Conservation (phyloP, 2,888 invertebrate species). For the Priocnemis perturbator region DNA sequence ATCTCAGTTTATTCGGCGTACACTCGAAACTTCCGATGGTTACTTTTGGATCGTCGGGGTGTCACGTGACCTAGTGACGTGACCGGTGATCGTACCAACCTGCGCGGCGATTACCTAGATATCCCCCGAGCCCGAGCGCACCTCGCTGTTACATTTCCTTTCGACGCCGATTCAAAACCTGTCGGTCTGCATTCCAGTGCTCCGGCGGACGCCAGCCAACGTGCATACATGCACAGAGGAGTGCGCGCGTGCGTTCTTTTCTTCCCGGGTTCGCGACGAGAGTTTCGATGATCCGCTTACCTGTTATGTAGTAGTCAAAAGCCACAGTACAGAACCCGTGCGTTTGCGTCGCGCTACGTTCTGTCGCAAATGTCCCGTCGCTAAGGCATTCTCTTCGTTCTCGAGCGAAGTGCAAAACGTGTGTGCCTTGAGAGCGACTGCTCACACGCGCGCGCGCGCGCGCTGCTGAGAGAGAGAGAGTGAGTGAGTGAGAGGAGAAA, state of each 20-base stretch:
- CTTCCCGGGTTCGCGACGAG: not conserved
- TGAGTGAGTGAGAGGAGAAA: no score
- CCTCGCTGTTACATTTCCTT: slow-evolving; percentile 53
- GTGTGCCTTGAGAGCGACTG: no score
- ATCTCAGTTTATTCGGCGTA: no score
- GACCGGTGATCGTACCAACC: slow-evolving; percentile 33
- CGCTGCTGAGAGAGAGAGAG: no score
- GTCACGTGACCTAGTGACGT: slow-evolving; percentile 32
- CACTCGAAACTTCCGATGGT: no score
- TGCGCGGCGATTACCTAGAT: slow-evolving; percentile 34
- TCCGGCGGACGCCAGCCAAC: slow-evolving; percentile 69
- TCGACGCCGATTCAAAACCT: slow-evolving; percentile 69
- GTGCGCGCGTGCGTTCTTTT: not conserved
- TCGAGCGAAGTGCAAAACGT: no score
- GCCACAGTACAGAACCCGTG: no score
- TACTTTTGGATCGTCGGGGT: no score
- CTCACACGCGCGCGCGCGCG: no score
- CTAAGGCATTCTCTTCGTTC: no score
- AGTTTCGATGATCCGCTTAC: no score
- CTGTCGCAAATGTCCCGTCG: not conserved
- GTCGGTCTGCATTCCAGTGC: slow-evolving; percentile 75
- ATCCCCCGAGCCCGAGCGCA: slow-evolving; percentile 23
- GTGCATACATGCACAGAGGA: not conserved
- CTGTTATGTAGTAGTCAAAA: no score
- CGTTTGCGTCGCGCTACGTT: not conserved